Conservation (phyloP, 2,888 invertebrate genomes). For the Troglohyphantes excavatus region DNA sequence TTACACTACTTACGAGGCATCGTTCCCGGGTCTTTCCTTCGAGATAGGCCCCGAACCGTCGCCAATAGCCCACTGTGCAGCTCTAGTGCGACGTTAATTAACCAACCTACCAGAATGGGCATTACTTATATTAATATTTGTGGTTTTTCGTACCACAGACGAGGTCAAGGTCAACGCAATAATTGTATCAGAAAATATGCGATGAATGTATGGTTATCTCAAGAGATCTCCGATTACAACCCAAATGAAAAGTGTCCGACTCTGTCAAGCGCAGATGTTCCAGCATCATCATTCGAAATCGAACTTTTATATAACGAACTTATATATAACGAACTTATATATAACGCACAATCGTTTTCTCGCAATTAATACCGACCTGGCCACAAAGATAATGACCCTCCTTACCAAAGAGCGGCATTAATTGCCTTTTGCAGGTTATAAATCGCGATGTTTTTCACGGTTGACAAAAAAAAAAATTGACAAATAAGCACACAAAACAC, state of each 20-base stretch:
- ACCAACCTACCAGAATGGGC: too few species aligned
- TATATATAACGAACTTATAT: too few species aligned
- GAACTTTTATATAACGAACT: constrained; percentile 18
- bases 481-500: constrained; percentile 48
- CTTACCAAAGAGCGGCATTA: constrained; percentile 30
- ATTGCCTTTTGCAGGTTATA: constrained; percentile 45
- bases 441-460: constrained; percentile 56
- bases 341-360: constrained; percentile 2
- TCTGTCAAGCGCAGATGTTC: constrained; percentile 22
- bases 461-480: constrained; percentile 49
- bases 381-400: constrained; percentile 54
- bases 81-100: too few species aligned
- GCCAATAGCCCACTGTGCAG: too few species aligned
- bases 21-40: too few species aligned
- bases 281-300: not conserved
- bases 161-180: not conserved
- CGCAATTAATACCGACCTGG: constrained; percentile 45
- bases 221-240: not conserved
- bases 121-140: too few species aligned
- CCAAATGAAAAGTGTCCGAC: not conserved
- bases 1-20: too few species aligned
- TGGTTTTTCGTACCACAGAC: too few species aligned
- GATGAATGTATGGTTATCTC: not conserved
- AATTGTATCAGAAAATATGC: not conserved
- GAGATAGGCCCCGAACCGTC: too few species aligned